Evolutionary conservation across 2,888 invertebrate genomes (phyloP).

Genomic region (Cataglyphis livida): DNA sequence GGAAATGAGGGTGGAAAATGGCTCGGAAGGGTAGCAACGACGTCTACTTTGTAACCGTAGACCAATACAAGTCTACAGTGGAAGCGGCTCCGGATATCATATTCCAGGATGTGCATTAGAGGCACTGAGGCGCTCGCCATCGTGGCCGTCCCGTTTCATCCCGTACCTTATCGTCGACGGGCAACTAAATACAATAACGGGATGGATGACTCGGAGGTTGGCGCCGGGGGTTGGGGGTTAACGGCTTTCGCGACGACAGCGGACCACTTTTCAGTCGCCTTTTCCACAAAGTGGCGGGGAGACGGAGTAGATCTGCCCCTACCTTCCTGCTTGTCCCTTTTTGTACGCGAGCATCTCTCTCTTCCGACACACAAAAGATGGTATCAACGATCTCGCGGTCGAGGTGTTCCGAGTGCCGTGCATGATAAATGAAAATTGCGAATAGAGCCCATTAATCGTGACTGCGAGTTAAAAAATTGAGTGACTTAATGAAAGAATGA

Average conservation of each 20-base stretch:
- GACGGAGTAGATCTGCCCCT: not conserved
- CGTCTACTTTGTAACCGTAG: conserved; percentile 67
- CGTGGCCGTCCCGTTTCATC: conserved; percentile 32
- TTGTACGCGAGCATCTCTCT: conserved; percentile 13
- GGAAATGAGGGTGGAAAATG: conserved; percentile 57
- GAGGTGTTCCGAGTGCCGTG: not conserved
- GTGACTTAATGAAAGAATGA: not conserved
- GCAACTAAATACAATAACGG: conserved; percentile 51
- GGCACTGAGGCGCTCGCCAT: conserved; percentile 37
- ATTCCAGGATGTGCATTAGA: conserved; percentile 69
- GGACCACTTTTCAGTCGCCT: conserved; percentile 49
- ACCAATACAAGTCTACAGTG: conserved; percentile 49
- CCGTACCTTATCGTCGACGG: conserved; percentile 26
- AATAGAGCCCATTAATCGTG: conserved; percentile 30
- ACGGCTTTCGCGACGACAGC: conserved; percentile 41
- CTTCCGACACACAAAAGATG: conserved; percentile 22
- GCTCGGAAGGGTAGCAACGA: conserved; percentile 40
- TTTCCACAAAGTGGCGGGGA: conserved; percentile 10
- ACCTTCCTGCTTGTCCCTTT: not conserved
- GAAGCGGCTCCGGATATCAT: conserved; percentile 62
- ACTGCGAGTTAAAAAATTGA: conserved; percentile 25
- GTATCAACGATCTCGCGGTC: conserved; percentile 24
- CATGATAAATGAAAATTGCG: conserved; percentile 45
- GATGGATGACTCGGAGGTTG: conserved; percentile 47
- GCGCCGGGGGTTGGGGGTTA: conserved; percentile 42